Conservation (phyloP, 2,113 vertebrate genomes). For the Morone chrysops region DNA sequence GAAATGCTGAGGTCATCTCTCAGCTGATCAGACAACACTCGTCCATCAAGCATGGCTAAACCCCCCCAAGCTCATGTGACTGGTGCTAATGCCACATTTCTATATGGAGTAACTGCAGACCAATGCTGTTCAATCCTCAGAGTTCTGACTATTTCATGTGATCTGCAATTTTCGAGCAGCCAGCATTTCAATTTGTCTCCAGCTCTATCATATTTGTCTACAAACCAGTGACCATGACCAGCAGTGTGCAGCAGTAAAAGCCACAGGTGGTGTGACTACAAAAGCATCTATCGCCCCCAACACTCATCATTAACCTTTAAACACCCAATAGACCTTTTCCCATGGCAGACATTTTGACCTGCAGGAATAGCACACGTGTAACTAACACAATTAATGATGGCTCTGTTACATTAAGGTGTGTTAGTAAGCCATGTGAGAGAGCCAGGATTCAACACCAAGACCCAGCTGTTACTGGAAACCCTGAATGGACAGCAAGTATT, state of each 20-base stretch:
- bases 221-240: slow-evolving; percentile 51
- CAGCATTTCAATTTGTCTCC: slow-evolving; percentile 57
- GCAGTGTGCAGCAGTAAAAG: slow-evolving; percentile 31
- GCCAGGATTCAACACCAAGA: not conserved
- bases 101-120: slow-evolving; percentile 37
- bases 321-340: slow-evolving; percentile 55
- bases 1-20: slow-evolving; percentile 37
- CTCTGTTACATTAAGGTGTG: slow-evolving; percentile 26
- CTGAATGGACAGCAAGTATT: not conserved
- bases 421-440: slow-evolving; percentile 1
- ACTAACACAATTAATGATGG: slow-evolving; percentile 45
- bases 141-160: slow-evolving; percentile 33
- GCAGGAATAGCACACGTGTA: slow-evolving; percentile 50
- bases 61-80: slow-evolving; percentile 18
- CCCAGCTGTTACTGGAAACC: not conserved
- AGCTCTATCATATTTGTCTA: slow-evolving; percentile 48
- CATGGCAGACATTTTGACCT: slow-evolving; percentile 42
- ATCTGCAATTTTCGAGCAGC: slow-evolving; percentile 29
- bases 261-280: slow-evolving; percentile 49
- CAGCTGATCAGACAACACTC: slow-evolving; percentile 33
- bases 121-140: slow-evolving; percentile 25
- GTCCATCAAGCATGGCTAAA: slow-evolving; percentile 33
- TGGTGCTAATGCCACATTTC: slow-evolving; percentile 39
- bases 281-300: slow-evolving; percentile 27
- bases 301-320: slow-evolving; percentile 69